These are phyloP conservation scores for Nebria ingens DNA, from an alignment of 1,140 invertebrate species.

Conservation along the genomic window DNA sequence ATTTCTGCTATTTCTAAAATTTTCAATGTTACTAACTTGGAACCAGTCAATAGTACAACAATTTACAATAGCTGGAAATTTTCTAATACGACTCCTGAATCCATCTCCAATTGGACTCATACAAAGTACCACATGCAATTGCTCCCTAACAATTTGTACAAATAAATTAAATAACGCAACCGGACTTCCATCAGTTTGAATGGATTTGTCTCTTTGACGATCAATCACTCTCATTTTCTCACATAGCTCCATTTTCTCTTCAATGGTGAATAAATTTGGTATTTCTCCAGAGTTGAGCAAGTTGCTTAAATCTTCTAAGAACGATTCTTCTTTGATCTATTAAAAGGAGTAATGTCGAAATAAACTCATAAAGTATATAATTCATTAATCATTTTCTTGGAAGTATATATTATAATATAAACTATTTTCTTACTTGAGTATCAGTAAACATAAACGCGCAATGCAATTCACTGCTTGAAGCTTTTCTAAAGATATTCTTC, in stretches of 20 bases:
- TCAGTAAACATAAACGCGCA: constrained; percentile 87
- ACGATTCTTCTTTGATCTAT: constrained; percentile 86
- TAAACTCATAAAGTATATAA: not conserved
- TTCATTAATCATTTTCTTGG: constrained; percentile 25
- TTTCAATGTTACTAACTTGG: constrained; percentile 49
- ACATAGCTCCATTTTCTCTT: constrained; percentile 87
- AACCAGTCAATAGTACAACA: constrained; percentile 98
- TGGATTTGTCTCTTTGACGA: constrained; percentile 74
- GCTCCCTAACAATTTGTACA: constrained; percentile 78
- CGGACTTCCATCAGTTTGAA: constrained; percentile 86
- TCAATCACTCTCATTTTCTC: constrained; percentile 91
- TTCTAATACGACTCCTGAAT: constrained; percentile 77
- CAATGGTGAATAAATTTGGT: constrained; percentile 78
- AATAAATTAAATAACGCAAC: constrained; percentile 91
- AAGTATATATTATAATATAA: constrained; percentile 60
- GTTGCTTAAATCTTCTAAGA: constrained; percentile 90
- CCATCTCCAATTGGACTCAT: constrained; percentile 87
- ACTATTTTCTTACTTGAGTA: constrained; percentile 51
- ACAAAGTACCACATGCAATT: constrained; percentile 83
- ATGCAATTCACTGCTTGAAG: constrained; percentile 73
- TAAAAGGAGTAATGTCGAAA: not conserved
- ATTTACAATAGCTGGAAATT: constrained; percentile 91
- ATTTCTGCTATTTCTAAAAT: not conserved
- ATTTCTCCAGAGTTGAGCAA: constrained; percentile 90
- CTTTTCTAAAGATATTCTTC: constrained; percentile 67